A percentile compares a stretch with the other conserved stretches of the same genome.
These are phyloP conservation scores for Fregetta grallaria DNA, from an alignment of 2,113 vertebrate genomes.

Conservation along the genomic window DNA sequence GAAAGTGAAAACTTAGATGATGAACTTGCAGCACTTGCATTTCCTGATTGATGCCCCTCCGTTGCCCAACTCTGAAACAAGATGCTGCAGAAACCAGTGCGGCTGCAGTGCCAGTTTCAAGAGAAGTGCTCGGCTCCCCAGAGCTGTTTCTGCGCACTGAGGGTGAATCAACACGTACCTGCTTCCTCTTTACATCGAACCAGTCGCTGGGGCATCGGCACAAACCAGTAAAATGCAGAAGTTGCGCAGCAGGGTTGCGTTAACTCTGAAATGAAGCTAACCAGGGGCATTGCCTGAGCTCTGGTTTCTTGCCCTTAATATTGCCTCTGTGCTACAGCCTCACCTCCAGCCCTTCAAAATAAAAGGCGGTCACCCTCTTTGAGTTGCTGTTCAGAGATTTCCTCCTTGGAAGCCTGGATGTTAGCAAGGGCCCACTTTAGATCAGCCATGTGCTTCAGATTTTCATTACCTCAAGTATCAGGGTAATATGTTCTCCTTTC, in stretches of 20 bases:
- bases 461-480: accelerated
- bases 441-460: accelerated
- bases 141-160: accelerated
- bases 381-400: not conserved
- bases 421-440: not conserved
- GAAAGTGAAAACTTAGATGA: accelerated
- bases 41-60: not conserved
- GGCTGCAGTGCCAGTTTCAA: not conserved
- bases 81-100: accelerated
- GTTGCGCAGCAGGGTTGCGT: accelerated
- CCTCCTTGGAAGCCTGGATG: not conserved
- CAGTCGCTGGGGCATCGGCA: accelerated
- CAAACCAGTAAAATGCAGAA: not conserved
- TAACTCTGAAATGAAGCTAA: not conserved
- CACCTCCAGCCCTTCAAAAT: not conserved
- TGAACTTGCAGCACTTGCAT: not conserved
- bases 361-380: not conserved
- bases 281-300: accelerated
- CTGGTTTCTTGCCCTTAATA: not conserved
- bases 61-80: accelerated
- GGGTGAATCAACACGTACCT: not conserved
- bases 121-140: accelerated
- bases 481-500: accelerated
- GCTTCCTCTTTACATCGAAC: not conserved
- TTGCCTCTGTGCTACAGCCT: not conserved